Conservation (phyloP, 2,888 invertebrate species). For the Stomorhina lunata region DNA sequence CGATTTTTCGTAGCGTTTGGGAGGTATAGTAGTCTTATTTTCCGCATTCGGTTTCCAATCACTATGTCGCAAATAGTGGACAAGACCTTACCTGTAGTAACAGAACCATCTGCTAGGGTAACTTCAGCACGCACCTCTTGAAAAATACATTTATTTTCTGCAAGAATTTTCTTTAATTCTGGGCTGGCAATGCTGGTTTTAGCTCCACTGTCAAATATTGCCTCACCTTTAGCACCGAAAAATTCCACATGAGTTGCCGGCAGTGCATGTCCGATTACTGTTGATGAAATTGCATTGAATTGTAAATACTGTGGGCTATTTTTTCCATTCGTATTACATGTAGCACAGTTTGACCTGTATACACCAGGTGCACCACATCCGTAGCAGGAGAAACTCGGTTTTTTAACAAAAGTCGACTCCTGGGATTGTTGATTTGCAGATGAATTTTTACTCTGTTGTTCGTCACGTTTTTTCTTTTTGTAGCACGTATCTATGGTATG, state of each 20-base stretch:
- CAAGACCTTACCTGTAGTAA: not conserved
- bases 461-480: conserved; percentile 7
- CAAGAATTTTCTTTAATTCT: conserved; percentile 24
- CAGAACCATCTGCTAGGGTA: conserved; percentile 24
- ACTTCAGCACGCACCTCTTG: conserved; percentile 15
- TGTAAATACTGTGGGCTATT: conserved; percentile 27
- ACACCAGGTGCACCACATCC: conserved; percentile 24
- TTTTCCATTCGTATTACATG: not conserved
- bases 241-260: conserved; percentile 19
- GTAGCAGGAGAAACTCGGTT: conserved; percentile 6
- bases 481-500: conserved; percentile 1
- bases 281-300: conserved; percentile 21
- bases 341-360: conserved; percentile 20
- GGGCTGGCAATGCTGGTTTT: conserved; percentile 33
- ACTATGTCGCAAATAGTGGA: conserved; percentile 2
- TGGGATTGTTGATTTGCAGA: not conserved
- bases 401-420: not conserved
- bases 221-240: conserved; percentile 5
- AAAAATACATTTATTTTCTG: conserved; percentile 42
- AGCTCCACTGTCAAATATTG: conserved; percentile 24
- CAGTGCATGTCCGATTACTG: conserved; percentile 40
- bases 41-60: not conserved
- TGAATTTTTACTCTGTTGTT: not conserved
- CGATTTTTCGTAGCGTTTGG: conserved; percentile 21
- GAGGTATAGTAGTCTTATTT: not conserved